Base-by-base conservation (phyloP, 2,888 invertebrate genomes). In the Lasioglossum malachurum region DNA sequence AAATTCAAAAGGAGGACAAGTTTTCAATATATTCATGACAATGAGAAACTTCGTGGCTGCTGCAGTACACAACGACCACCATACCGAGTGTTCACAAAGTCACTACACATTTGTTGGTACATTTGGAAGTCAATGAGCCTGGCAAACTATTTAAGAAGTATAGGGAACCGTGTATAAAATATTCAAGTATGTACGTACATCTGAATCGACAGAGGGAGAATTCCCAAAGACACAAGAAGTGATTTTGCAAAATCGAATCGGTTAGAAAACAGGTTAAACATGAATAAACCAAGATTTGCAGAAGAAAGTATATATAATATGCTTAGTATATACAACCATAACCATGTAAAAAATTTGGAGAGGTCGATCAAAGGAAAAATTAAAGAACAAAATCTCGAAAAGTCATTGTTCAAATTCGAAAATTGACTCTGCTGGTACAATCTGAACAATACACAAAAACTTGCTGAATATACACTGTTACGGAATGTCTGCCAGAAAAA, bases 21-120 rank as follows among this genome's bases (percentile, higher is more conserved):
- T 64, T 64, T 64, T 64, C 64, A 64, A 64, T 64, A 31, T 64
- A 64, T 64, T 64, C 64, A 64, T 64, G 64, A 64, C 64, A 64
- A 64, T 31, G 64, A 19, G 64, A 2, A 64, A 64, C 64, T 64
- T 64, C 16, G 64, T 16, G 31, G 64, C 16, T 19, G 16, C 64
- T 31, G 64, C 19, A 19, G 31, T 4, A 7, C 31, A 16, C 31
- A 31, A 7, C 64, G 31, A 31, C 31, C 27, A 60, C 27, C 16
- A 31, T 31, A 31, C 31, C 16, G 31, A 31, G 31, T 31, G 64
- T 64, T 64, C 31, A 8, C 64, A 2, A 64, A 64, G 64, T 64
- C 64, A 14, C 31, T 7, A 64, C 64, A 64, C 64, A 64, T 64
- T 64, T 64, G 31, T 64, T 31, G 2, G 27, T 31, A 7, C 2